These are phyloP conservation scores for Ditylenchus dipsaci DNA, from an alignment of 1,140 invertebrate species.

Conservation along the genomic window DNA sequence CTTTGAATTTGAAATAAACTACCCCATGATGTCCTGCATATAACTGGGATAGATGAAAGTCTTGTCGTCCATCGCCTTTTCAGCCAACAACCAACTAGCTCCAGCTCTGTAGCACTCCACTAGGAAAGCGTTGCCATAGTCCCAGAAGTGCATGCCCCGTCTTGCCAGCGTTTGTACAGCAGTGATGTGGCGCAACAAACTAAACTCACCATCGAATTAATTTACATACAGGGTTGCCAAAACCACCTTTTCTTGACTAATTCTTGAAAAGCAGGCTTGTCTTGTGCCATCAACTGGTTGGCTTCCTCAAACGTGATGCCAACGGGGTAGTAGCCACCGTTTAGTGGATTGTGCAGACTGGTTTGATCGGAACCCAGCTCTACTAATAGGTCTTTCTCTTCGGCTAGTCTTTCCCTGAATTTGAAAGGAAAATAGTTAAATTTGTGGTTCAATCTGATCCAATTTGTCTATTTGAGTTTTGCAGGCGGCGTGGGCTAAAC, in stretches of 20 bases:
- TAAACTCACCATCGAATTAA: slow-evolving; percentile 30
- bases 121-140: slow-evolving; percentile 71
- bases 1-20: slow-evolving; percentile 20
- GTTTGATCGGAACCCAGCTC: slow-evolving; percentile 71
- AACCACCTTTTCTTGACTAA: slow-evolving; percentile 65
- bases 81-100: slow-evolving; percentile 47
- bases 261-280: slow-evolving; percentile 64
- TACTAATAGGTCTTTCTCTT: slow-evolving; percentile 65
- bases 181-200: slow-evolving; percentile 65
- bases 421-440: background rate
- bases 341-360: slow-evolving; percentile 68
- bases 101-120: slow-evolving; percentile 68
- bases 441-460: no score
- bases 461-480: no score
- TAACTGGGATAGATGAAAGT: slow-evolving; percentile 69
- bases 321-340: slow-evolving; percentile 69
- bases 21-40: slow-evolving; percentile 72
- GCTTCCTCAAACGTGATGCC: slow-evolving; percentile 62
- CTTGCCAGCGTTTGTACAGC: slow-evolving; percentile 66
- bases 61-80: slow-evolving; percentile 58
- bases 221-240: no score
- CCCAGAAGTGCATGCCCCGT: slow-evolving; percentile 68
- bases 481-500: no score
- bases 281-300: slow-evolving; percentile 61
- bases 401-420: slow-evolving; percentile 64